Evolutionary conservation across 2,113 vertebrate species (phyloP).

Genomic region (Orycteropus afer): DNA sequence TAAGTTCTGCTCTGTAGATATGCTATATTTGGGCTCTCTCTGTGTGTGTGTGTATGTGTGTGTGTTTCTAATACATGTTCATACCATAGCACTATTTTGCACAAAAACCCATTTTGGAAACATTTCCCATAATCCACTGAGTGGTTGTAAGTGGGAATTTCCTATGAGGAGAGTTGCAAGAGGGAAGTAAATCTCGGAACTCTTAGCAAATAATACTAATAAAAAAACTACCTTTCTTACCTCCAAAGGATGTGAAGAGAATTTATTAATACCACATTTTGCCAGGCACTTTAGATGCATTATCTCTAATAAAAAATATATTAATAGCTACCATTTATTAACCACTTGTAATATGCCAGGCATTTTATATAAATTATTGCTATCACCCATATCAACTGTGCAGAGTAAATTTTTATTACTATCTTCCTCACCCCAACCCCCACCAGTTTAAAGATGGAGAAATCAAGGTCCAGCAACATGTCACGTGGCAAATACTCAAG

Average conservation of each 20-base stretch:
- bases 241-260: not conserved
- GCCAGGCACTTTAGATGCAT: not conserved
- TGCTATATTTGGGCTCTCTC: too few species aligned
- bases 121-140: not conserved
- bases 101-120: not conserved
- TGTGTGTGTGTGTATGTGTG: not conserved
- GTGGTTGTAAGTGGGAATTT: not conserved
- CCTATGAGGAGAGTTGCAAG: not conserved
- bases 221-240: not conserved
- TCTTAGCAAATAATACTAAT: not conserved
- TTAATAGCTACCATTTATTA: not conserved
- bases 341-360: not conserved
- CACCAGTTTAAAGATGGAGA: not conserved
- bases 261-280: not conserved
- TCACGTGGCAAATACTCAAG: not conserved
- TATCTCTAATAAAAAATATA: conserved; percentile 40
- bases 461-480: not conserved
- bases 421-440: not conserved
- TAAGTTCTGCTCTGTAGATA: not conserved
- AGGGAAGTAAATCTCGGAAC: not conserved
- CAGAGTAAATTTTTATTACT: not conserved
- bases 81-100: not conserved
- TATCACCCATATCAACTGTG: not conserved
- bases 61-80: not conserved
- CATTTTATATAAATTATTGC: not conserved